phyloP scores from a whole-genome alignment of 2,888 invertebrate genomes.

The Acronicta psi region DNA sequence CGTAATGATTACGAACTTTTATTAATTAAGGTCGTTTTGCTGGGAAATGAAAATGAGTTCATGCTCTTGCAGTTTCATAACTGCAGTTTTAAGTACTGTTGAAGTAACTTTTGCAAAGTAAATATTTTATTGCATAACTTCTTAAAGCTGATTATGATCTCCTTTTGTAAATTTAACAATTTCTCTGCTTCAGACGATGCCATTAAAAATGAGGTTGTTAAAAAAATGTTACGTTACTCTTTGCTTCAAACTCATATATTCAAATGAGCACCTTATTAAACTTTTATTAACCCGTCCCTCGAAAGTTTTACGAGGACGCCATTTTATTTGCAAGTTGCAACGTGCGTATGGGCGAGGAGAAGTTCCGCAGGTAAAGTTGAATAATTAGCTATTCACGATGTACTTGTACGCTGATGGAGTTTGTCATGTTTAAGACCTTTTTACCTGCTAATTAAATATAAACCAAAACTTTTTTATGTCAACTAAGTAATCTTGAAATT shows the following conservation, averaged over 20 bases:
- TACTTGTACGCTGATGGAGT: conserved; percentile 6
- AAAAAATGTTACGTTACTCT: too few species aligned
- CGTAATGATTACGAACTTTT: conserved; percentile 21
- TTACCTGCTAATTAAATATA: too few species aligned
- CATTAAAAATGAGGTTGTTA: too few species aligned
- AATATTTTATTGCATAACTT: conserved; percentile 13
- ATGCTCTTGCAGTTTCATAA: conserved; percentile 21
- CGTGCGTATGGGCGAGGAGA: conserved; percentile 9
- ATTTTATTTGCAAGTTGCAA: conserved; percentile 39
- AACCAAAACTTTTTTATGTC: too few species aligned
- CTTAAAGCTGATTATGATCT: too few species aligned
- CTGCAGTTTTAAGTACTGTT: conserved; percentile 6
- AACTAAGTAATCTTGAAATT: neutral
- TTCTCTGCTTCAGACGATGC: too few species aligned
- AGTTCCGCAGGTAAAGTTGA: conserved; percentile 43
- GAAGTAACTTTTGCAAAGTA: conserved; percentile 3
- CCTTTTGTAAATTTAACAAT: too few species aligned
- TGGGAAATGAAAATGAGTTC: neutral
- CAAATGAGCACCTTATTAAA: conserved; percentile 13
- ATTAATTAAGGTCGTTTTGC: conserved; percentile 10
- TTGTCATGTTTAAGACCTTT: neutral
- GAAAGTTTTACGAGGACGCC: conserved; percentile 19
- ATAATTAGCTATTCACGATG: conserved; percentile 34
- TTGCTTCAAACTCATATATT: conserved; percentile 30
- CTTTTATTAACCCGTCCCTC: conserved; percentile 24